Evolutionary conservation across 2,888 invertebrate species (phyloP).

Genomic region (Gasteruption jaculator): DNA sequence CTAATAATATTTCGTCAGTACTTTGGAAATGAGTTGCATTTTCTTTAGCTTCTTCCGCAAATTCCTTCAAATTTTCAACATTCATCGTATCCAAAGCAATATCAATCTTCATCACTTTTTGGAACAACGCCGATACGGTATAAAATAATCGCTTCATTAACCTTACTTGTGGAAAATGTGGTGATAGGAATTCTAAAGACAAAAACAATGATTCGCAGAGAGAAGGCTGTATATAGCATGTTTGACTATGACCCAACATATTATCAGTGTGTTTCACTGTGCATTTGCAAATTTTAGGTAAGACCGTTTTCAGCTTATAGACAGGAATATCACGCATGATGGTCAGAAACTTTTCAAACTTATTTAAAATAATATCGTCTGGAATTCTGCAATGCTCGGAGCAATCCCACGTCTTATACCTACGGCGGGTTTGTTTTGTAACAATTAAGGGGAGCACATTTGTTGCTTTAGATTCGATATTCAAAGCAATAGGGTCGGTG

Average conservation of each 20-base stretch:
- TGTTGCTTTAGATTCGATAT: conserved; percentile 1
- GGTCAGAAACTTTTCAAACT: background rate
- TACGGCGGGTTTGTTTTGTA: background rate
- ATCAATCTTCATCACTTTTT: conserved; percentile 11
- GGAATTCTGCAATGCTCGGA: background rate
- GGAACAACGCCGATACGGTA: conserved; percentile 5
- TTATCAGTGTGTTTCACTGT: conserved; percentile 1
- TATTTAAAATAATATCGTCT: background rate
- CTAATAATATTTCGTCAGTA: conserved; percentile 3
- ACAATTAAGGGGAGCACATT: conserved; percentile 8
- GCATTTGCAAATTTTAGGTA: background rate
- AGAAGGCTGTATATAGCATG: conserved; percentile 15
- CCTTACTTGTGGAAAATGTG: conserved; percentile 20
- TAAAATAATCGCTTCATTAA: conserved; percentile 14
- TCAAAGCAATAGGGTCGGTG: conserved; percentile 1
- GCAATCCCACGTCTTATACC: conserved; percentile 1
- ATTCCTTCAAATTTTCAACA: conserved; percentile 11
- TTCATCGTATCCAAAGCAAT: conserved; percentile 8
- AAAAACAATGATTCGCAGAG: conserved; percentile 16
- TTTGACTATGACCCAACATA: conserved; percentile 16
- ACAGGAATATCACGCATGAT: background rate
- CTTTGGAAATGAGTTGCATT: conserved; percentile 2
- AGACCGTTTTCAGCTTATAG: conserved; percentile 4
- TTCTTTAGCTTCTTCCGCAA: conserved; percentile 1
- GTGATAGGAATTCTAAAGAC: conserved; percentile 16